A percentile compares a stretch with the other conserved stretches of the same genome.
phyloP scores from a whole-genome alignment of 2,113 vertebrate species.

The Ciconia stormi region DNA sequence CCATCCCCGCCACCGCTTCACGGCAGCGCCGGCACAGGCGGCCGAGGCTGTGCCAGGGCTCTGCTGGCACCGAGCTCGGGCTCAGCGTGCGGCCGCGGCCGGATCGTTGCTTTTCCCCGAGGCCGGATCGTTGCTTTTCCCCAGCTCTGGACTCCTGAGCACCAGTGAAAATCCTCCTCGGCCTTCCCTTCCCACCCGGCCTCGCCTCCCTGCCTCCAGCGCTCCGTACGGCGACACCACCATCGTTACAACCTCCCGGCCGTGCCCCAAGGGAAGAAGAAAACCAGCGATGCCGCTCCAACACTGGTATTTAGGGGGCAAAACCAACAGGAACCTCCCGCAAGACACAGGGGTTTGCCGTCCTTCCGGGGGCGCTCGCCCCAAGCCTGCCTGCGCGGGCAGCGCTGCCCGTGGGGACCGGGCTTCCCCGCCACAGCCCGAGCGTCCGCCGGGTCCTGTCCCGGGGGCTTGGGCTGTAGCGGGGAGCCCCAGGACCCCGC shows the following conservation, averaged over 20 bases:
- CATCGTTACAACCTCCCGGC: neutral
- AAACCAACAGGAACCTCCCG: fast-evolving
- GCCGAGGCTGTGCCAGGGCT: neutral
- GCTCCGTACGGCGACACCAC: neutral
- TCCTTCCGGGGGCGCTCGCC: fast-evolving
- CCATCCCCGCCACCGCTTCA: neutral
- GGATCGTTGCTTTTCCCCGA: too few species aligned
- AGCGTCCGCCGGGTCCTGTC: fast-evolving
- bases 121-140: neutral
- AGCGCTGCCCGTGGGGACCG: neutral
- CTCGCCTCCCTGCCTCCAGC: neutral
- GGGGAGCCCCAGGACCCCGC: fast-evolving
- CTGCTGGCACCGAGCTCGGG: fast-evolving
- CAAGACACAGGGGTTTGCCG: neutral
- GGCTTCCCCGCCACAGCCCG: neutral
- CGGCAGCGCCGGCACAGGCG: neutral
- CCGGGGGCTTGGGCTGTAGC: neutral
- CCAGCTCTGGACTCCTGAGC: neutral
- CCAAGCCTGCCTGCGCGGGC: neutral
- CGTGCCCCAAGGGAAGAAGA: neutral
- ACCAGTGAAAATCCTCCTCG: neutral
- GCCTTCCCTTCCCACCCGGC: neutral
- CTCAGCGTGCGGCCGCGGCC: neutral
- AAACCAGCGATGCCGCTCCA: neutral
- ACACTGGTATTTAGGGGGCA: neutral